A percentile compares a stretch with the other conserved stretches of the same genome.
phyloP scores from a whole-genome alignment of 2,888 invertebrate species.

The Bursaphelenchus okinawaensis region DNA sequence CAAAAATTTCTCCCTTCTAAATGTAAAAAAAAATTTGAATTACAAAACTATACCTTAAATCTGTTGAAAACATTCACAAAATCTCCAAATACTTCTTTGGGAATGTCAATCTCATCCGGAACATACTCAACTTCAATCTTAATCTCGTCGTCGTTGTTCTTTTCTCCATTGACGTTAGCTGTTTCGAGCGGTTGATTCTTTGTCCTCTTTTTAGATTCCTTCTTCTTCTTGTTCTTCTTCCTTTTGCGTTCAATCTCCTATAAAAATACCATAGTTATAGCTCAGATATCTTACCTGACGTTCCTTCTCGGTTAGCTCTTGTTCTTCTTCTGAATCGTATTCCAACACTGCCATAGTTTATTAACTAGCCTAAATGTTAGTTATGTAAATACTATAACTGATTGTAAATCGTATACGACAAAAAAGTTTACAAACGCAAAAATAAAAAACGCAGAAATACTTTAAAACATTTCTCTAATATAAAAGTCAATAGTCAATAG shows the following conservation, averaged over 20 bases:
- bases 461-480: too few relatives aligned
- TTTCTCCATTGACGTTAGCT: background rate
- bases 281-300: conserved; percentile 11
- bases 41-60: conserved; percentile 33
- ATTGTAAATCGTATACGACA: too few relatives aligned
- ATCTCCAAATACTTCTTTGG: conserved; percentile 38
- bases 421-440: too few relatives aligned
- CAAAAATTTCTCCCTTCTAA: too few relatives aligned
- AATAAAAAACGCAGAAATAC: too few relatives aligned
- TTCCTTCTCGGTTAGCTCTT: conserved; percentile 15
- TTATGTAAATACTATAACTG: too few relatives aligned
- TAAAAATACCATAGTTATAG: background rate
- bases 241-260: conserved; percentile 40
- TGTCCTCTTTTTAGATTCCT: conserved; percentile 45
- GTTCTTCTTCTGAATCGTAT: conserved; percentile 14
- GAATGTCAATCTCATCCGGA: conserved; percentile 41
- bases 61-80: conserved; percentile 46
- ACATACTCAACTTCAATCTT: conserved; percentile 52
- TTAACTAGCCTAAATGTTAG: too few relatives aligned
- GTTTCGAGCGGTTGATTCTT: conserved; percentile 7
- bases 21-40: background rate
- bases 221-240: conserved; percentile 53
- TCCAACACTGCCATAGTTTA: conserved; percentile 1
- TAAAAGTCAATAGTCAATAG: too few relatives aligned
- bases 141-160: background rate